Evolutionary conservation across 2,888 invertebrate species (phyloP).

Genomic region (Oxyscelio sp.): DNA sequence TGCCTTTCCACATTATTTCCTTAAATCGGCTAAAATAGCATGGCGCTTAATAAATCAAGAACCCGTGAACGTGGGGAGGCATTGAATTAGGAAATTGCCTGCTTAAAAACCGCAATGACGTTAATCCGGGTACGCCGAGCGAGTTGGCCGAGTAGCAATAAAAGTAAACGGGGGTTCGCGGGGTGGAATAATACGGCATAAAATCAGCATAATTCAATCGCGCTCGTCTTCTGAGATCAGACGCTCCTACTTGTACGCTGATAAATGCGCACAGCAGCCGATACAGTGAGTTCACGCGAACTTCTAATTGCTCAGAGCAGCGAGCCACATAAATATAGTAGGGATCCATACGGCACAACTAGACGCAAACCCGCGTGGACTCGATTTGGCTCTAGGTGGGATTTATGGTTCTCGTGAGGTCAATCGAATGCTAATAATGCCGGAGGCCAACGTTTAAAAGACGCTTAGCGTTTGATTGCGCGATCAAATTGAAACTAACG

Average conservation of each 20-base stretch:
- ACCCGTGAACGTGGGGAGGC: slow-evolving; percentile 48
- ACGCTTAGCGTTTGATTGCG: slow-evolving; percentile 66
- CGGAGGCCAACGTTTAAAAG: slow-evolving; percentile 72
- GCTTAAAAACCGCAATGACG: slow-evolving; percentile 88
- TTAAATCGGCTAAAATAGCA: slow-evolving; percentile 80
- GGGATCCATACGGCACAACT: slow-evolving; percentile 69
- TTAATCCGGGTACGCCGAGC: slow-evolving; percentile 83
- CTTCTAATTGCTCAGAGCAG: slow-evolving; percentile 78
- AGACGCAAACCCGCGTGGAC: slow-evolving; percentile 37
- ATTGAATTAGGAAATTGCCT: slow-evolving; percentile 88
- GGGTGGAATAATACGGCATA: slow-evolving; percentile 86
- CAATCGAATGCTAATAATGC: slow-evolving; percentile 78
- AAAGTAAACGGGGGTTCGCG: slow-evolving; percentile 63
- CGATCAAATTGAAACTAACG: slow-evolving; percentile 63
- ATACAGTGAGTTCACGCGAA: slow-evolving; percentile 68
- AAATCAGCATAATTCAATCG: slow-evolving; percentile 88
- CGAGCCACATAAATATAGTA: slow-evolving; percentile 72
- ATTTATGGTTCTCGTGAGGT: slow-evolving; percentile 76
- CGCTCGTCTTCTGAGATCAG: slow-evolving; percentile 86
- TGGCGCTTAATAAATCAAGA: slow-evolving; percentile 83
- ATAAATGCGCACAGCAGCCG: slow-evolving; percentile 80
- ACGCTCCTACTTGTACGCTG: slow-evolving; percentile 80
- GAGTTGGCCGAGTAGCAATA: slow-evolving; percentile 42
- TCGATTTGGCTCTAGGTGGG: slow-evolving; percentile 66
- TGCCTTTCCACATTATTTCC: slow-evolving; percentile 39